phyloP scores from a whole-genome alignment of 2,888 invertebrate genomes.

The Drosophila sordidula region DNA sequence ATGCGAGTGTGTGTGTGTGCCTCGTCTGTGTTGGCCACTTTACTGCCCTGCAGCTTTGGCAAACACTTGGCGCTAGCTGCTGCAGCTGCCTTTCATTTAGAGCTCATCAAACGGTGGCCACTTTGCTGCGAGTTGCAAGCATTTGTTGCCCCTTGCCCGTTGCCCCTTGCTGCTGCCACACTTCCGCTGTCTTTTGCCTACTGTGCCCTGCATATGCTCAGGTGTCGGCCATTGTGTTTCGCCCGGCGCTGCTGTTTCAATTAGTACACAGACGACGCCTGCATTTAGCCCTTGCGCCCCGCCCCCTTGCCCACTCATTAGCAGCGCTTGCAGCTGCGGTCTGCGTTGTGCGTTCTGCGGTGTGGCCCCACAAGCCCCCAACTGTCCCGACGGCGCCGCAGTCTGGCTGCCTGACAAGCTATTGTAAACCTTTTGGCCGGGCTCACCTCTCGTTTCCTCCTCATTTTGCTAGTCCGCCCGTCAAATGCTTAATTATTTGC shows the following conservation, averaged over 20 bases:
- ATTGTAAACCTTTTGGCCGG: constrained; percentile 27
- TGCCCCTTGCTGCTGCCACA: background rate
- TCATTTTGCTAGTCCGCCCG: constrained; percentile 10
- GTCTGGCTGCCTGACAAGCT: constrained; percentile 34
- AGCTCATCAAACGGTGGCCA: constrained; percentile 53
- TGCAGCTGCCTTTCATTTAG: constrained; percentile 58
- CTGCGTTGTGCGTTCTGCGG: constrained; percentile 64
- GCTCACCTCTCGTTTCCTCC: constrained; percentile 11
- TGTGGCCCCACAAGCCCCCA: constrained; percentile 10
- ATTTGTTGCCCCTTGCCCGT: constrained; percentile 25
- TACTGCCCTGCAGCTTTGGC: constrained; percentile 53
- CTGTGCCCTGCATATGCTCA: constrained; percentile 33
- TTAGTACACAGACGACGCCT: constrained; percentile 52
- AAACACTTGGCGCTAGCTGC: constrained; percentile 68
- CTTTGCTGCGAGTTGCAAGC: constrained; percentile 45
- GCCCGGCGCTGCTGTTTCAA: constrained; percentile 55
- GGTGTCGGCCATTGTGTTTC: constrained; percentile 53
- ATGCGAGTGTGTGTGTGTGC: constrained; percentile 1
- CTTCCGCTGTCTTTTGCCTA: constrained; percentile 3
- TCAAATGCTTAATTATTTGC: constrained; percentile 64
- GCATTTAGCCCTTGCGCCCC: constrained; percentile 1
- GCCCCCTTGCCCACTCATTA: constrained; percentile 62
- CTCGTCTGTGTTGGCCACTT: constrained; percentile 56
- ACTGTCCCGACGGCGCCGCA: background rate
- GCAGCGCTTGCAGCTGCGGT: constrained; percentile 74